phyloP scores from a whole-genome alignment of 2,113 vertebrate genomes.

The Phylloscopus trochilus region DNA sequence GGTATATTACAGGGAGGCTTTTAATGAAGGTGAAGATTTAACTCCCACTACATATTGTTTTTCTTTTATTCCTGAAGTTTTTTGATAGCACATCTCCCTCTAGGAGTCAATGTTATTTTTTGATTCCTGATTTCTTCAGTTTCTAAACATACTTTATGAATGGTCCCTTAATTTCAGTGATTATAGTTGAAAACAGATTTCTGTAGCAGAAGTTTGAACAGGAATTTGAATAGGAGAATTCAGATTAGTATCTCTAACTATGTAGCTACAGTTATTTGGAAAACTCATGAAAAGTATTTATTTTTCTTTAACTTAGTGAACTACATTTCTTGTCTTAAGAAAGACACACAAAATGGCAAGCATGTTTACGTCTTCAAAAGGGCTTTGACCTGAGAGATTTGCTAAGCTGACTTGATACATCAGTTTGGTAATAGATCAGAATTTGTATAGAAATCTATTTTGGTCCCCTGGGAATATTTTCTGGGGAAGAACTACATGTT shows the following conservation, averaged over 20 bases:
- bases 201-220: accelerated
- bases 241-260: background rate
- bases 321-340: background rate
- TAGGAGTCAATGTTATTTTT: background rate
- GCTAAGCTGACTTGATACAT: background rate
- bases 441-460: background rate
- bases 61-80: background rate
- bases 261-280: background rate
- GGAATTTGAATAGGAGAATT: too few species aligned
- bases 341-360: background rate
- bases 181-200: background rate
- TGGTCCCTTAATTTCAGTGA: background rate
- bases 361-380: background rate
- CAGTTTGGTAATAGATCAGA: background rate
- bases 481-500: background rate
- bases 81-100: background rate
- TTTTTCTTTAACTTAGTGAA: background rate
- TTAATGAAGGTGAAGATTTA: background rate
- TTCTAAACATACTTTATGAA: background rate
- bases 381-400: background rate
- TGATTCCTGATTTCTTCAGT: background rate
- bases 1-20: background rate
- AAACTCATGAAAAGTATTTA: background rate
- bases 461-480: background rate
- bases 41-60: background rate